phyloP scores from a whole-genome alignment of 2,888 invertebrate genomes.

The Apeira syringaria region DNA sequence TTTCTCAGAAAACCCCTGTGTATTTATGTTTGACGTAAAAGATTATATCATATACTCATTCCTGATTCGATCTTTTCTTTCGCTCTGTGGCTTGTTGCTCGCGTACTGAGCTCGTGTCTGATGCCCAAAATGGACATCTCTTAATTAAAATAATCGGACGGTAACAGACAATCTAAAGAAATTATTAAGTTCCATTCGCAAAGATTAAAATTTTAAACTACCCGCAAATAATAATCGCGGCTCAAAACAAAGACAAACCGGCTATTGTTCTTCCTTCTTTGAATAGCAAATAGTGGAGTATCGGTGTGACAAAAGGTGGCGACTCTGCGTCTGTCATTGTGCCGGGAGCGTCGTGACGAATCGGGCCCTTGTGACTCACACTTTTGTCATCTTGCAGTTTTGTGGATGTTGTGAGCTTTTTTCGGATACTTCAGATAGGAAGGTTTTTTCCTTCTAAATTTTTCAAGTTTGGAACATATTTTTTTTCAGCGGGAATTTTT shows the following conservation, averaged over 20 bases:
- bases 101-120: too few relatives aligned
- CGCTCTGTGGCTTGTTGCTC: too few relatives aligned
- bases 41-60: too few relatives aligned
- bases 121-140: too few relatives aligned
- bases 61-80: too few relatives aligned
- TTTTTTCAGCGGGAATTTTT: too few relatives aligned
- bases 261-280: constrained; percentile 24
- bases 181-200: constrained; percentile 11
- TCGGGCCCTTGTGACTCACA: constrained; percentile 9
- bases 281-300: constrained; percentile 28
- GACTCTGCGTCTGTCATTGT: constrained; percentile 15
- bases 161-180: not conserved
- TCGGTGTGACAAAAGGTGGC: constrained; percentile 20
- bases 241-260: constrained; percentile 29
- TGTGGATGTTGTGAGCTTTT: constrained; percentile 2
- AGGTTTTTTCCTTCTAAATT: not conserved
- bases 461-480: too few relatives aligned
- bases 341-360: constrained; percentile 9
- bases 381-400: constrained; percentile 13
- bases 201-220: constrained; percentile 25
- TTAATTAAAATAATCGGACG: too few relatives aligned
- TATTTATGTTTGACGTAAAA: too few relatives aligned
- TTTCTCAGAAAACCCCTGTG: too few relatives aligned
- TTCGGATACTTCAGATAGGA: not conserved
- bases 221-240: constrained; percentile 28